A percentile compares a stretch with the other conserved stretches of the same genome.
Evolutionary conservation across 1,140 invertebrate genomes (phyloP).

Genomic region (Idris sp.): DNA sequence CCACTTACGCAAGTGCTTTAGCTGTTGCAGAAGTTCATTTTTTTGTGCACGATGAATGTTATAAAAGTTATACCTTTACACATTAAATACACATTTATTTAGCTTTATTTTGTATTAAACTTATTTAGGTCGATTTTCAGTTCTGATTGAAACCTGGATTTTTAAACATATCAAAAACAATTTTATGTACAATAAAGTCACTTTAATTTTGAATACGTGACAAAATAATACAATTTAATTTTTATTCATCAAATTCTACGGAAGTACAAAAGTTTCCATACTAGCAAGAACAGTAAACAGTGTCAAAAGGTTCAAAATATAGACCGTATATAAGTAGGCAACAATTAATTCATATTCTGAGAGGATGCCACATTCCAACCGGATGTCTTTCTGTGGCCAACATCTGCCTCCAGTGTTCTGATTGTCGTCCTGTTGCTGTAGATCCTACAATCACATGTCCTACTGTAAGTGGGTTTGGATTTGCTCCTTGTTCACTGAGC

Average conservation of each 20-base stretch:
- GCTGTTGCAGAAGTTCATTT: no score
- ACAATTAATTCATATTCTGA: constrained; percentile 80
- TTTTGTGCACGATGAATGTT: no score
- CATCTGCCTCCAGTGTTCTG: constrained; percentile 92
- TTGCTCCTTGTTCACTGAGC: constrained; percentile 69
- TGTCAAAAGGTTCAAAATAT: constrained; percentile 38
- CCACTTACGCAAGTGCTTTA: no score
- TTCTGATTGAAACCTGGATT: no score
- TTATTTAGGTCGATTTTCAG: no score
- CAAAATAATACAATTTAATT: no score
- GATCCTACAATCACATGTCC: constrained; percentile 87
- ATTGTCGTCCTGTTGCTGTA: constrained; percentile 82
- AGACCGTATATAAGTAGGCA: constrained; percentile 38
- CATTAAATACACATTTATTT: no score
- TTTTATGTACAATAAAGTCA: no score
- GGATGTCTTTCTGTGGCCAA: constrained; percentile 87
- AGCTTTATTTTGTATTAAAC: no score
- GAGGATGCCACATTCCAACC: constrained; percentile 90
- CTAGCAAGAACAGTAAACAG: background rate
- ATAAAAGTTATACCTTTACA: no score
- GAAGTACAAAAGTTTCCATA: constrained; percentile 18
- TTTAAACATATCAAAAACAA: no score
- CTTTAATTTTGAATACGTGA: no score
- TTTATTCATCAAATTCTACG: background rate
- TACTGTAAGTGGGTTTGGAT: constrained; percentile 79